Evolutionary conservation across 2,113 vertebrate species (phyloP).

Genomic region (Megaceryle torquata): DNA sequence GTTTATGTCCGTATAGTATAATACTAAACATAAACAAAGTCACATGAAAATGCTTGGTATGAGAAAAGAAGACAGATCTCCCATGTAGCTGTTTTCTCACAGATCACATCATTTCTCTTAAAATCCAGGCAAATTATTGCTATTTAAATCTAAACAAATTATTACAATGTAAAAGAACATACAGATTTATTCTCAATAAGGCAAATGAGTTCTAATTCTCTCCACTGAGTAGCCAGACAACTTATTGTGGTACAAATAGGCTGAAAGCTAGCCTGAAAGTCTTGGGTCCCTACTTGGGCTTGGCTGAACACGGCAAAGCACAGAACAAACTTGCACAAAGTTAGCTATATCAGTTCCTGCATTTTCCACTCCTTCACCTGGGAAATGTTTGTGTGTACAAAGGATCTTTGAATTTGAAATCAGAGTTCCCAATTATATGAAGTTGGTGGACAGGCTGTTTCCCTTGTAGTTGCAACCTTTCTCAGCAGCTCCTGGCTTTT

Average conservation of each 20-base stretch:
- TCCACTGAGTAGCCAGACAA: not conserved
- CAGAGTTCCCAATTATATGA: not conserved
- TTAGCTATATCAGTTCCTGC: not conserved
- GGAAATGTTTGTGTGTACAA: not conserved
- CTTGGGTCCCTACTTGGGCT: not conserved
- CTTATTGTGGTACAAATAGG: not conserved
- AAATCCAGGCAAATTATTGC: not conserved
- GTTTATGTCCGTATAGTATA: constrained; percentile 56
- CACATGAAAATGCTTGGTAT: constrained; percentile 42
- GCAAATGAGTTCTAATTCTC: not conserved
- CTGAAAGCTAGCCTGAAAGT: not conserved
- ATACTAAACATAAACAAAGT: constrained; percentile 44
- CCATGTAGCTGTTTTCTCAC: not conserved
- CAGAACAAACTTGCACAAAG: not conserved
- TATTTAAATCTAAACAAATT: not conserved
- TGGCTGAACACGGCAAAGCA: not conserved
- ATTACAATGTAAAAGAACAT: not conserved
- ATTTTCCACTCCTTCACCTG: not conserved
- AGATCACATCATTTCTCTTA: constrained; percentile 6
- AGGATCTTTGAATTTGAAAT: not conserved
- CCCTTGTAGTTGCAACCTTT: not conserved
- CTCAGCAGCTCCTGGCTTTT: not conserved
- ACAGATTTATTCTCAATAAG: not conserved
- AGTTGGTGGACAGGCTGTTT: not conserved
- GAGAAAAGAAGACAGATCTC: constrained; percentile 27